Conservation (phyloP, 2,888 invertebrate genomes). For the Cheilosia scutellata region DNA sequence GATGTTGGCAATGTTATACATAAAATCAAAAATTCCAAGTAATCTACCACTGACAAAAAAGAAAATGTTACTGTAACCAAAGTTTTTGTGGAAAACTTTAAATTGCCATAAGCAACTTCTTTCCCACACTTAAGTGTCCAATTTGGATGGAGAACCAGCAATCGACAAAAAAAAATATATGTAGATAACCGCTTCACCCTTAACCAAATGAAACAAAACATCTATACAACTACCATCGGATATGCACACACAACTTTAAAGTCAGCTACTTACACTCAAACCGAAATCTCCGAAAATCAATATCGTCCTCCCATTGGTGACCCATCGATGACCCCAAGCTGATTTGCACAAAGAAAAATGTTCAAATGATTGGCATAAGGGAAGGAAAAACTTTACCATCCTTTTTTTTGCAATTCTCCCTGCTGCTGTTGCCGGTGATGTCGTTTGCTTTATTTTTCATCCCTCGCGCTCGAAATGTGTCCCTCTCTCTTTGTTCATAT, state of each 20-base stretch:
- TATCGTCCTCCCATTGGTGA: conserved; percentile 56
- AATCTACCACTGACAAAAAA: conserved; percentile 22
- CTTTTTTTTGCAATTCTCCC: conserved; percentile 50
- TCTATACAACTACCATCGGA: conserved; percentile 58
- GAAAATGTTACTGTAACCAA: conserved; percentile 39
- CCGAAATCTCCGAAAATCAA: conserved; percentile 62
- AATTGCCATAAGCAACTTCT: conserved; percentile 67
- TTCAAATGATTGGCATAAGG: conserved; percentile 75
- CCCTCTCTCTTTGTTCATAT: conserved; percentile 54
- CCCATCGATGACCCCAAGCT: conserved; percentile 75
- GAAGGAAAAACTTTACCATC: conserved; percentile 60
- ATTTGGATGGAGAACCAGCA: conserved; percentile 40
- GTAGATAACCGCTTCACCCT: conserved; percentile 15
- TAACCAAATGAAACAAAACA: conserved; percentile 42
- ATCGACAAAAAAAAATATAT: conserved; percentile 2
- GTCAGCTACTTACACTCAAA: conserved; percentile 50
- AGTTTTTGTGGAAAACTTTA: conserved; percentile 57
- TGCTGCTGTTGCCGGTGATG: conserved; percentile 12
- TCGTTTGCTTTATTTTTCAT: conserved; percentile 30
- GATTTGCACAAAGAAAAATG: conserved; percentile 69
- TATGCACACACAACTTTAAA: conserved; percentile 44
- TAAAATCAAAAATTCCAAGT: conserved; percentile 31
- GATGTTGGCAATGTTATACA: too few relatives aligned
- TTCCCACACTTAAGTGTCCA: conserved; percentile 68
- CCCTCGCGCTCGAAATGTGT: conserved; percentile 59